Percentiles rank a stretch among this genome's conserved stretches.
These are phyloP conservation scores for Zelleria hepariella DNA, from an alignment of 2,888 invertebrate genomes.

Conservation along the genomic window DNA sequence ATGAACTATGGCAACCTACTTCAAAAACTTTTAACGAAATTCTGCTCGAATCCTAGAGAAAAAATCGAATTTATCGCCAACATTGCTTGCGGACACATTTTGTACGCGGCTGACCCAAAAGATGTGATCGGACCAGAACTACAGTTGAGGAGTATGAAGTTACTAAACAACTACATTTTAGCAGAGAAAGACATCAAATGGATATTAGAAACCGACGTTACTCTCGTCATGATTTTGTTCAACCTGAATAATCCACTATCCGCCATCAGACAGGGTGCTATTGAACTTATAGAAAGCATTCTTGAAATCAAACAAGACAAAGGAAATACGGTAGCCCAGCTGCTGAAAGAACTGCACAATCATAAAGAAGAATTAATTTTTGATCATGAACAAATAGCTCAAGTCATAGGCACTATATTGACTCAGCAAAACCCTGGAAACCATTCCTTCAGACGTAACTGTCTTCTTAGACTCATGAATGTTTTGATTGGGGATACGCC, in stretches of 20 bases:
- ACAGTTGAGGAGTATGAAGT: conserved; percentile 64
- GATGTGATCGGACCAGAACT: conserved; percentile 59
- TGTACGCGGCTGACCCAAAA: conserved; percentile 50
- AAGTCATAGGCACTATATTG: conserved; percentile 74
- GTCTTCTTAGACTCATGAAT: conserved; percentile 41
- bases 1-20: conserved; percentile 47
- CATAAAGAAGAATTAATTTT: conserved; percentile 74
- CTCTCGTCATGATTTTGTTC: conserved; percentile 70
- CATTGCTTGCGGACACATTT: conserved; percentile 63
- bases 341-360: conserved; percentile 57
- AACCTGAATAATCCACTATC: conserved; percentile 66
- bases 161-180: conserved; percentile 40
- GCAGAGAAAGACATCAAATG: conserved; percentile 35
- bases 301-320: conserved; percentile 36
- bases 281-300: conserved; percentile 64
- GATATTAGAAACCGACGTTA: conserved; percentile 53
- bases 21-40: conserved; percentile 54
- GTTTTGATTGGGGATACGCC: conserved; percentile 51
- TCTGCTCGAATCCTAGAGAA: conserved; percentile 48
- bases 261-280: conserved; percentile 67
- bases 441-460: conserved; percentile 48
- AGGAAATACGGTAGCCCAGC: conserved; percentile 45
- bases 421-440: conserved; percentile 64
- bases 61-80: conserved; percentile 73
- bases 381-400: conserved; percentile 77